Percentiles rank a stretch among this genome's conserved stretches.
Evolutionary conservation across 2,797 vertebrate species (phyloP).

Genomic region (Spinus olivaceus): DNA sequence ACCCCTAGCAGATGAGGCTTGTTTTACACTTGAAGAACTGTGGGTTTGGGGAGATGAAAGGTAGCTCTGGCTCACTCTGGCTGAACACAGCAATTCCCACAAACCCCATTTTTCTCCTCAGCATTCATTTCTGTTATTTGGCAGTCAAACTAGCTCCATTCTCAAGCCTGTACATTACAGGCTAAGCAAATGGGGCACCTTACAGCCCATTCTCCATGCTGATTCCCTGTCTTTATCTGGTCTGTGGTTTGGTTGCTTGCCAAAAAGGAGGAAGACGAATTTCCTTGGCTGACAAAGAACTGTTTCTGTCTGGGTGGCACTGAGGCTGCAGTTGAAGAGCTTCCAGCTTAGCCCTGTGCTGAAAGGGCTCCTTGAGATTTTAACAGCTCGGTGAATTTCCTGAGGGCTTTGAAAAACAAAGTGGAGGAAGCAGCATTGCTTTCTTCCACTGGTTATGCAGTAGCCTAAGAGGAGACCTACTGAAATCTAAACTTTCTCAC

Average conservation of each 20-base stretch:
- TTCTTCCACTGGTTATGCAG: neutral
- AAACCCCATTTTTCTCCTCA: neutral
- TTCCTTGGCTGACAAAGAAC: neutral
- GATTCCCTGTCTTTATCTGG: neutral
- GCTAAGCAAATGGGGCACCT: neutral
- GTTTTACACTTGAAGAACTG: neutral
- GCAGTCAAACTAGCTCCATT: neutral
- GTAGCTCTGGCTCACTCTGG: neutral
- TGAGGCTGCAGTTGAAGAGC: neutral
- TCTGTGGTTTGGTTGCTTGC: neutral
- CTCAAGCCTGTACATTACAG: neutral
- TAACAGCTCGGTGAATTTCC: neutral
- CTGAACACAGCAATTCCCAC: neutral
- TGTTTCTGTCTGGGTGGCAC: neutral
- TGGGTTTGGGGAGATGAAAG: neutral
- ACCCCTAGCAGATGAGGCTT: neutral
- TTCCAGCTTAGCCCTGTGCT: neutral
- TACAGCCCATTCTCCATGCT: neutral
- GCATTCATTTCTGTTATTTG: neutral
- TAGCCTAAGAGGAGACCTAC: neutral
- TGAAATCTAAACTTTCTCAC: neutral
- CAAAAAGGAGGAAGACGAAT: neutral
- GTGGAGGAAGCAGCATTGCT: neutral
- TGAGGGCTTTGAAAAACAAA: neutral
- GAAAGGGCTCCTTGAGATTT: conserved; percentile 1